Percentiles rank a stretch among this genome's conserved stretches.
phyloP scores from a whole-genome alignment of 2,113 vertebrate genomes.

The Alouatta palliata region DNA sequence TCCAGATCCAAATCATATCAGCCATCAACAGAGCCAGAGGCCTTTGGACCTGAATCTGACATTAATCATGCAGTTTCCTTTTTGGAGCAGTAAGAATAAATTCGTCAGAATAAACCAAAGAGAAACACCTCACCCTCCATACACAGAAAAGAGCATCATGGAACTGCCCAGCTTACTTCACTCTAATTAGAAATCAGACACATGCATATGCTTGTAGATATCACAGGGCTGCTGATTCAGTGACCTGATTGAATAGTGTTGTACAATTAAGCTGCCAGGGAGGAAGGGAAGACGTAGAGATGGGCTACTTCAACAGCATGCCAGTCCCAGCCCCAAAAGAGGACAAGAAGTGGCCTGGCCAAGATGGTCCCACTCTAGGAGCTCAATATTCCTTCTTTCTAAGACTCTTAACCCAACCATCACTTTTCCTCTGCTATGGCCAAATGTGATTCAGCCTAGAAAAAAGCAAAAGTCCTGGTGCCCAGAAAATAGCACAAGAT shows the following conservation, averaged over 20 bases:
- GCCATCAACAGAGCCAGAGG: background rate
- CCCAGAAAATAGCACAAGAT: conserved; percentile 7
- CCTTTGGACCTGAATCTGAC: background rate
- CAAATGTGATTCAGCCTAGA: background rate
- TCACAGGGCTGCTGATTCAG: background rate
- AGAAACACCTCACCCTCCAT: background rate
- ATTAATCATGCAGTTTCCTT: background rate
- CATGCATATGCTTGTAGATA: background rate
- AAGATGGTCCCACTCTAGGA: background rate
- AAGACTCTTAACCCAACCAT: background rate
- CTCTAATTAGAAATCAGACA: background rate
- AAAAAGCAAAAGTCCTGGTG: background rate
- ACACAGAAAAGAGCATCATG: background rate
- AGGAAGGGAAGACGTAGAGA: background rate
- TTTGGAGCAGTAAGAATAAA: background rate
- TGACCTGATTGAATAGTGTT: background rate
- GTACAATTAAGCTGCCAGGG: background rate
- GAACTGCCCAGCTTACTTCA: background rate
- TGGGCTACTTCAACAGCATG: background rate
- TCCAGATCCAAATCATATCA: background rate
- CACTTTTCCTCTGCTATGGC: background rate
- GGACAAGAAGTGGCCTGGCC: background rate
- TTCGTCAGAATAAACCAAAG: background rate
- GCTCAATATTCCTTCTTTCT: background rate
- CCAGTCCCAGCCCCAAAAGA: background rate